Evolutionary conservation across 1,140 invertebrate genomes (phyloP).

Genomic region (Tachypleus tridentatus): DNA sequence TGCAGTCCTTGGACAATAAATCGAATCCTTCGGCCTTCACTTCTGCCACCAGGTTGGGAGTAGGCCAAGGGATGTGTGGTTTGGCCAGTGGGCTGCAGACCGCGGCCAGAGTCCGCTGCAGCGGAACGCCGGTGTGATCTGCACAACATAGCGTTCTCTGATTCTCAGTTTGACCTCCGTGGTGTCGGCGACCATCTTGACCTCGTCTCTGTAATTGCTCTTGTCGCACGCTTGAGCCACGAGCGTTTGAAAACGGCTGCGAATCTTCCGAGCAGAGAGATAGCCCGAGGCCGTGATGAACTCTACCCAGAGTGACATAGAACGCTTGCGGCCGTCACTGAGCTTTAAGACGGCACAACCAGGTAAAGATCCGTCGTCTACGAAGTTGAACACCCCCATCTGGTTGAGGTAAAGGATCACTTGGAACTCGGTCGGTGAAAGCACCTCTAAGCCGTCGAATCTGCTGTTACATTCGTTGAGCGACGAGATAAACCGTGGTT

Average conservation of each 20-base stretch:
- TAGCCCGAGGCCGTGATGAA: slow-evolving; percentile 92
- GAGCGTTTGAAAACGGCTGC: slow-evolving; percentile 78
- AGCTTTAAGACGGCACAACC: slow-evolving; percentile 89
- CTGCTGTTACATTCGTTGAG: slow-evolving; percentile 75
- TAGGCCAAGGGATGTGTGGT: slow-evolving; percentile 82
- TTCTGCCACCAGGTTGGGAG: slow-evolving; percentile 84
- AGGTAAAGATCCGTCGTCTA: slow-evolving; percentile 81
- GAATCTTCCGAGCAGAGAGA: slow-evolving; percentile 78
- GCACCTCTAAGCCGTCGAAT: slow-evolving; percentile 69
- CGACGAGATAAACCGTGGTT: slow-evolving; percentile 86
- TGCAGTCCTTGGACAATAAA: slow-evolving; percentile 79
- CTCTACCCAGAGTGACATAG: slow-evolving; percentile 93
- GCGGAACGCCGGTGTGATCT: slow-evolving; percentile 81
- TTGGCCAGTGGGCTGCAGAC: slow-evolving; percentile 87
- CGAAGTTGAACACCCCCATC: slow-evolving; percentile 91
- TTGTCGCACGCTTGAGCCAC: slow-evolving; percentile 86
- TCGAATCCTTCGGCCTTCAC: slow-evolving; percentile 96
- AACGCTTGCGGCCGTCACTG: slow-evolving; percentile 81
- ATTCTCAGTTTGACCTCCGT: slow-evolving; percentile 74
- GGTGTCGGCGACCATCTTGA: slow-evolving; percentile 84
- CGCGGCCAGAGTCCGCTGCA: slow-evolving; percentile 89
- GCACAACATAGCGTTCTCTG: slow-evolving; percentile 68
- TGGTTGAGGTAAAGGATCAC: slow-evolving; percentile 87
- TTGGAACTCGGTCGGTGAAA: slow-evolving; percentile 81
- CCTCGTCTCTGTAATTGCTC: slow-evolving; percentile 70